Evolutionary conservation across 2,113 vertebrate genomes (phyloP).

Genomic region (Ranitomeya variabilis): DNA sequence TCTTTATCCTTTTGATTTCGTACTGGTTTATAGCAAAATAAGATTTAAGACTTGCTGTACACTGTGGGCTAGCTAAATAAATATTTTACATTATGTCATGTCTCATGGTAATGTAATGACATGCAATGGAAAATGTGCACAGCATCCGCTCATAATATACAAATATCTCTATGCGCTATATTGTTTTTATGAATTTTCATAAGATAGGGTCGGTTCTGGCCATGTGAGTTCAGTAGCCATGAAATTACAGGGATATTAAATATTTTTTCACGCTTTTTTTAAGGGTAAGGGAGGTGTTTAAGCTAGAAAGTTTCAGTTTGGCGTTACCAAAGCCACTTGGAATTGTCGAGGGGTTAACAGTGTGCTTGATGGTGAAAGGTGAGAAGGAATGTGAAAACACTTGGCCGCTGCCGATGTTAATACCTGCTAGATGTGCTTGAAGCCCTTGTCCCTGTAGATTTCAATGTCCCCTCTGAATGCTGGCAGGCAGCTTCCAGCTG

Average conservation of each 20-base stretch:
- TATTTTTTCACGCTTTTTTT: background rate
- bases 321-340: conserved; percentile 18
- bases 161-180: conserved; percentile 18
- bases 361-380: conserved; percentile 75
- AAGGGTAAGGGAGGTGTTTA: background rate
- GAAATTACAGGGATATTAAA: conserved; percentile 4
- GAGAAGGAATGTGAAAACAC: conserved; percentile 70
- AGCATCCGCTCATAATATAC: conserved; percentile 37
- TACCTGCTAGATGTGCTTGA: conserved; percentile 76
- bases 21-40: conserved; percentile 53
- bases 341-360: conserved; percentile 66
- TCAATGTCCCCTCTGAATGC: conserved; percentile 87
- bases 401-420: conserved; percentile 66
- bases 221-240: conserved; percentile 16
- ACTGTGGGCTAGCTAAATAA: conserved; percentile 54
- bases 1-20: conserved; percentile 49
- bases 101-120: conserved; percentile 54
- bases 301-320: background rate
- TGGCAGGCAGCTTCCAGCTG: conserved; percentile 97
- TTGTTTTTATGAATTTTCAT: conserved; percentile 23
- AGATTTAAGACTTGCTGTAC: conserved; percentile 33
- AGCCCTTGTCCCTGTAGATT: conserved; percentile 81
- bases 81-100: conserved; percentile 58
- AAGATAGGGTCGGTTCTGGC: background rate
- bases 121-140: conserved; percentile 44